Conservation (phyloP, 1,140 invertebrate species). For the Carposina sasakii region DNA sequence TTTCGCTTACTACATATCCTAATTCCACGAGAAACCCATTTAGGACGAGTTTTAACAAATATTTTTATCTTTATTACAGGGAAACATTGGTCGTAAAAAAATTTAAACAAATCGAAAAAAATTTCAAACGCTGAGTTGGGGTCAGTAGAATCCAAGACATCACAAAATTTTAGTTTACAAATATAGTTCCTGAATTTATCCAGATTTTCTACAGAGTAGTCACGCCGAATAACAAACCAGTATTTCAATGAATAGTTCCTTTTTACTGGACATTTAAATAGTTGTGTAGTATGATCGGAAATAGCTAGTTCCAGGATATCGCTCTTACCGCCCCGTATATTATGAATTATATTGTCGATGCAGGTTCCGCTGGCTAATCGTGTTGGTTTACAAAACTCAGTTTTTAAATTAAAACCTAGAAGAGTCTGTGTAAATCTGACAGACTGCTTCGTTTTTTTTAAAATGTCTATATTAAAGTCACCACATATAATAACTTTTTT, state of each 20-base stretch:
- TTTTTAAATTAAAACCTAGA: too few relatives aligned
- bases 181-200: background rate
- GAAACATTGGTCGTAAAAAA: constrained; percentile 7
- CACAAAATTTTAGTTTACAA: background rate
- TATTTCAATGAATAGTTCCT: background rate
- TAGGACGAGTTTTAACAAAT: background rate
- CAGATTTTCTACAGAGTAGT: constrained; percentile 7
- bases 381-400: too few relatives aligned
- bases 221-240: constrained; percentile 5
- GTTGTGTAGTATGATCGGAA: constrained; percentile 22
- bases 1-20: constrained; percentile 1
- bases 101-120: background rate
- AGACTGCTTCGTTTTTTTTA: too few relatives aligned
- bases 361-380: constrained; percentile 17
- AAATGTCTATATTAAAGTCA: too few relatives aligned
- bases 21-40: constrained; percentile 7
- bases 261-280: constrained; percentile 12
- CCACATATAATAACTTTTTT: too few relatives aligned
- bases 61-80: constrained; percentile 2
- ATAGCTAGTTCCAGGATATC: constrained; percentile 16
- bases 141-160: background rate
- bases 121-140: background rate
- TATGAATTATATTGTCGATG: constrained; percentile 19
- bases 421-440: too few relatives aligned
- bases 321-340: constrained; percentile 5